Percentiles rank a stretch among this genome's conserved stretches.
phyloP scores from a whole-genome alignment of 2,888 invertebrate genomes.

The Pachliopta kotzebuea region DNA sequence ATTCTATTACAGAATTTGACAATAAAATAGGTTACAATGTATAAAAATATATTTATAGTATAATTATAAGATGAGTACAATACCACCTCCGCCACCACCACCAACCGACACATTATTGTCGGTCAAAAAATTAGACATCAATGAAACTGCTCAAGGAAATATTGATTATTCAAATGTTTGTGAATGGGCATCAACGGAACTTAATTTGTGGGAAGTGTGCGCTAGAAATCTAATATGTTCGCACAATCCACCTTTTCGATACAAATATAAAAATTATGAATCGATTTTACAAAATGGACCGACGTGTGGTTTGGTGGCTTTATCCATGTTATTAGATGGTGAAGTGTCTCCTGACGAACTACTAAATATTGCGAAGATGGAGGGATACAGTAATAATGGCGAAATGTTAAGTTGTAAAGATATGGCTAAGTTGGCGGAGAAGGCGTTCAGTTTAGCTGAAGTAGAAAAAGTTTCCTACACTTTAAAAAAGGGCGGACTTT shows the following conservation, averaged over 20 bases:
- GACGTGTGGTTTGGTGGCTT: constrained; percentile 93
- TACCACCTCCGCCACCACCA: constrained; percentile 54
- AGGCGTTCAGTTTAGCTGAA: constrained; percentile 74
- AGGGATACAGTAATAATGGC: constrained; percentile 88
- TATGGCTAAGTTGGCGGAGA: constrained; percentile 82
- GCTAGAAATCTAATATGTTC: constrained; percentile 76
- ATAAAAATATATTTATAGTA: constrained; percentile 2
- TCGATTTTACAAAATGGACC: constrained; percentile 81
- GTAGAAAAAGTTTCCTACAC: constrained; percentile 55
- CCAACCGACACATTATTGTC: constrained; percentile 38
- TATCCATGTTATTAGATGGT: constrained; percentile 87
- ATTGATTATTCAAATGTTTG: constrained; percentile 58
- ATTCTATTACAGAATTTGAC: background rate
- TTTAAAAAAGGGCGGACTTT: constrained; percentile 65
- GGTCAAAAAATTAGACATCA: constrained; percentile 31
- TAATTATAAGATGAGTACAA: constrained; percentile 54
- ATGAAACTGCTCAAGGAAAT: constrained; percentile 32
- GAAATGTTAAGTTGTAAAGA: constrained; percentile 92
- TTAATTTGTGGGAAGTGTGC: constrained; percentile 81
- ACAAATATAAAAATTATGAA: constrained; percentile 62
- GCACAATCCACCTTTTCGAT: constrained; percentile 68
- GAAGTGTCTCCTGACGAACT: constrained; percentile 79
- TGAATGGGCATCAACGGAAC: constrained; percentile 79
- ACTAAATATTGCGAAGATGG: constrained; percentile 81
- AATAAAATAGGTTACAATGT: constrained; percentile 22